Base-by-base conservation (phyloP, 2,888 invertebrate species). In the Panopea generosa region DNA sequence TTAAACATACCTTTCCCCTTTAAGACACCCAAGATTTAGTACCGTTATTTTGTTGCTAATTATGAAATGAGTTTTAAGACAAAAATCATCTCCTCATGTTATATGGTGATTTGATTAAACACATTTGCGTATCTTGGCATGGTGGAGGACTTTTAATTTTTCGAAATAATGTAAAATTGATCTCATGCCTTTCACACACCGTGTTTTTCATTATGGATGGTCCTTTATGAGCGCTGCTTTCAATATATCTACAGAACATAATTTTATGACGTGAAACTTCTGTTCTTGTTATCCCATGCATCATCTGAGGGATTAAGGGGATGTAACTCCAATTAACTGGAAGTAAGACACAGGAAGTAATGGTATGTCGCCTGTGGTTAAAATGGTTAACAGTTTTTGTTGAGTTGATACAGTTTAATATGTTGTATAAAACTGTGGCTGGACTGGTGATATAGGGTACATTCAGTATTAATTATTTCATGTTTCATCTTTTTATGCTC, bases 61-160 rank as follows among this genome's bases (percentile, higher is more conserved):
- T 45, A 45, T 20, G 16, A 45, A 45, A 45, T 9, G 16, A 69
- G 24, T 65, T 66, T 65, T 60, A 69, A 76, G 66, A 56, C 70
- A 56, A 60, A 76, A 63, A 71, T 71, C 49, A 63, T 24, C 56
- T 59, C 63, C 71, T 55, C 24, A 57, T 63, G 63, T 71, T 71
- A 76, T 59, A 68, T 71, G 62, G 67, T 40, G 47, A 62, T 57
- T 66, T 76, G 62, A 76, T 76, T 71, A 76, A 68, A 62, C 63
- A 67, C 67, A 71, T 76, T 71, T 71, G 71, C 20, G 59, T 47
- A 52, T 43, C 47, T 76, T 76, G 76, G 76, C 76, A 76, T 49
- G 26, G 38, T 45, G 9, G 67, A 67, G 60, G 27, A 24, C 47
- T 61, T 75, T 68, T 69, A 69, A 63, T 65, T 75, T 73, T 73